Percentiles rank a stretch among this genome's conserved stretches.
phyloP scores from a whole-genome alignment of 2,113 vertebrate species.

The Rallus limicola region DNA sequence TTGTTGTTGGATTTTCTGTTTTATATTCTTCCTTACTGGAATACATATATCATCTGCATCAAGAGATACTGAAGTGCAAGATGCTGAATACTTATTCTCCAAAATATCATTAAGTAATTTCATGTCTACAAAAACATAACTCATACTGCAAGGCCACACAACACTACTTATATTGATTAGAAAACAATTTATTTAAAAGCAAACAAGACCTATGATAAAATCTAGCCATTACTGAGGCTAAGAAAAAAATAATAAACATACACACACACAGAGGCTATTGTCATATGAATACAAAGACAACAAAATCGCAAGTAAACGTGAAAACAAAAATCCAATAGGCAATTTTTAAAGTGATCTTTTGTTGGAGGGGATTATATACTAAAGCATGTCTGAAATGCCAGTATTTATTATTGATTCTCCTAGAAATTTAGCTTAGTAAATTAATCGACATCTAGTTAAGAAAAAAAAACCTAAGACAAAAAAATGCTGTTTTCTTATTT shows the following conservation, averaged over 20 bases:
- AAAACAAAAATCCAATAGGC: neutral
- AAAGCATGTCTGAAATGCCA: neutral
- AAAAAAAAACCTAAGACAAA: neutral
- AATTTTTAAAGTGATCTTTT: neutral
- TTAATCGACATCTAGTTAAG: neutral
- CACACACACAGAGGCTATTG: neutral
- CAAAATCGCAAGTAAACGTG: neutral
- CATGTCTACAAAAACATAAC: neutral
- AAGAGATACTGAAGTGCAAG: neutral
- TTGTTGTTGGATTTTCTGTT: neutral
- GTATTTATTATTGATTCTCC: neutral
- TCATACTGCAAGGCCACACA: neutral
- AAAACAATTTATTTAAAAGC: neutral
- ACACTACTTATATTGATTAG: rapidly evolving
- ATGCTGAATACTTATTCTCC: neutral
- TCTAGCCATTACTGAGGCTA: neutral
- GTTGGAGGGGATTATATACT: neutral
- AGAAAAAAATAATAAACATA: neutral
- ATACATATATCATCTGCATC: neutral
- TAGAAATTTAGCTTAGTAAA: neutral
- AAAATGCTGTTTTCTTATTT: neutral
- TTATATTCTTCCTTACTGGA: neutral
- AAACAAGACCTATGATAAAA: neutral
- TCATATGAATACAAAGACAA: neutral
- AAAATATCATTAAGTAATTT: neutral